Evolutionary conservation across 2,888 invertebrate genomes (phyloP), one percentile per base, ranked within the genome.

Genomic region (Nomada ferruginata): DNA sequence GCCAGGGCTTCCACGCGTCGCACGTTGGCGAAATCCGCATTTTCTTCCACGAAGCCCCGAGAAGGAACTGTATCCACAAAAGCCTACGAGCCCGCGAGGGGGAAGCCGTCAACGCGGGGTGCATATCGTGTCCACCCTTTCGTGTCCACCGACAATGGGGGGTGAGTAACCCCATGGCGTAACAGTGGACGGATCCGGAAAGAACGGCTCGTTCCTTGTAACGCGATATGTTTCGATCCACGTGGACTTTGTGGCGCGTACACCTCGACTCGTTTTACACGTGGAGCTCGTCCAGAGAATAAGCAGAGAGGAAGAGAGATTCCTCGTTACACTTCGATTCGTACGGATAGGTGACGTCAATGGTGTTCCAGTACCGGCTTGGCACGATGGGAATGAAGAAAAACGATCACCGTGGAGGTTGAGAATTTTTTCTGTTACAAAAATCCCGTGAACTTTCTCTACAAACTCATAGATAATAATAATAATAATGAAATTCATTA

Each of bases 31-130:
- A 79, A 77, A 79, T 79, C 81, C 77, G 77, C 15, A 79, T 77
- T 77, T 79, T 84, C 83, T 75, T 75, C 64, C 10, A 66, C 53
- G 84, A 85, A 87, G 84, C 86, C 86, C 82, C 86, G 57, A 76
- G 42, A 47, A 72, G 50, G 77, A 69, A 52, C 59, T 47, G 60
- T 65, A 64, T 82, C 63, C 66, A 71, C 71, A 47, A 81, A 79
- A 60, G 79, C 53, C 73, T 72, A 64, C 68, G 61, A 44, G 50
- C 23, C 20, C 63, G 11, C 71, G 68, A 64, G 74, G 71, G 72
- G 52, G 78, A 85, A 76, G 82, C 82, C 83, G 60, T 18, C 59
- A 13, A 53, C 18, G 70, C 50, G 69, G 59, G 65, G n/a, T 36
- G 11, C 9, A 1, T 15, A 9, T 20, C 29, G 55, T 59, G 73